A percentile compares a stretch with the other conserved stretches of the same genome.
These are phyloP conservation scores for Drosophila kokeensis DNA, from an alignment of 2,888 invertebrate species.

Conservation along the genomic window DNA sequence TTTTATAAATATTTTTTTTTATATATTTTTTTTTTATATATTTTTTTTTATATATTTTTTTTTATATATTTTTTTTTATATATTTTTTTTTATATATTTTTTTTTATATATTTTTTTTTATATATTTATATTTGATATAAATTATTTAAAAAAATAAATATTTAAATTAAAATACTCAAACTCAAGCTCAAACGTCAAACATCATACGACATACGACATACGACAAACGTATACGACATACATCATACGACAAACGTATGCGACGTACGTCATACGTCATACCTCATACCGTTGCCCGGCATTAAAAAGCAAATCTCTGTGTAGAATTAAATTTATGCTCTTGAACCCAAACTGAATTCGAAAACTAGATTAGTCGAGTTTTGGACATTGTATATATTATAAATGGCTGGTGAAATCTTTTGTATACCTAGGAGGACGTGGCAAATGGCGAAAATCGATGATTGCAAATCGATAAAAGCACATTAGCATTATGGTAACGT, in stretches of 20 bases:
- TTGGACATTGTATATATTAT: not conserved
- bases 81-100: conserved; percentile 46
- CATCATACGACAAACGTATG: no score
- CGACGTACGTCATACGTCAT: no score
- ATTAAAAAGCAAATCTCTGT: conserved; percentile 11
- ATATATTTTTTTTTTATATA: conserved; percentile 49
- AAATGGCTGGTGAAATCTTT: not conserved
- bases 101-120: conserved; percentile 38
- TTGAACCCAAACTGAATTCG: not conserved
- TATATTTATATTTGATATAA: conserved; percentile 16
- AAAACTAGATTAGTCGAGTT: not conserved
- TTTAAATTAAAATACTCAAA: no score
- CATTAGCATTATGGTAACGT: not conserved
- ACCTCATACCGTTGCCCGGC: not conserved
- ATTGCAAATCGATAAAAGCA: not conserved
- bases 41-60: conserved; percentile 39
- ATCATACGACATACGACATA: no score
- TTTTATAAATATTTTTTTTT: conserved; percentile 35
- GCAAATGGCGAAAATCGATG: not conserved
- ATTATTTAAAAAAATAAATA: no score
- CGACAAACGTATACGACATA: no score
- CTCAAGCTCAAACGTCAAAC: no score
- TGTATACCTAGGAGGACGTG: not conserved
- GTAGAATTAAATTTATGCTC: not conserved
- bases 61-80: conserved; percentile 43